These are phyloP conservation scores for Girardia tigrina DNA, from an alignment of 2,888 invertebrate genomes.

Conservation along the genomic window DNA sequence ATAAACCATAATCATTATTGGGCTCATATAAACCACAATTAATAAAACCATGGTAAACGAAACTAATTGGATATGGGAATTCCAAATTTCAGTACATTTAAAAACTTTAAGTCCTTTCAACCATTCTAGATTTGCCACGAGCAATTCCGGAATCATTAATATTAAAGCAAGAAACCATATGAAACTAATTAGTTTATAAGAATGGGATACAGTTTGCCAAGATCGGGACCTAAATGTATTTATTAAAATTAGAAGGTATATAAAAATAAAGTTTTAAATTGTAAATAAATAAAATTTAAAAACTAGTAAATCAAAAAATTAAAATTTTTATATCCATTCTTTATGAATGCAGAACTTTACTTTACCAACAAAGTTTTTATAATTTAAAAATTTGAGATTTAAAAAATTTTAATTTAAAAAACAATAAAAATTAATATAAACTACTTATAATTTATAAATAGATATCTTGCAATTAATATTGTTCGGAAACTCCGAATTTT, in stretches of 20 bases:
- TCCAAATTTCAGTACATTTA: conserved; percentile 25
- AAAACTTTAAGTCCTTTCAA: not conserved
- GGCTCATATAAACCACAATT: not conserved
- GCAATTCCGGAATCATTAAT: not conserved
- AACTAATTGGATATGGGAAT: not conserved
- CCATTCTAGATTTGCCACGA: conserved; percentile 8
- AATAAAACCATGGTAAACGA: not conserved
- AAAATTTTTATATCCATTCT: too few relatives aligned
- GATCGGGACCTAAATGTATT: not conserved
- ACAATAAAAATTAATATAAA: too few relatives aligned
- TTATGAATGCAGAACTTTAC: too few relatives aligned
- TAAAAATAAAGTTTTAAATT: too few relatives aligned
- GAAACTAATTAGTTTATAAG: not conserved
- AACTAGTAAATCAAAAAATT: too few relatives aligned
- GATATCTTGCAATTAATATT: too few relatives aligned
- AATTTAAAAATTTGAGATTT: too few relatives aligned
- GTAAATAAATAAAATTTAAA: too few relatives aligned
- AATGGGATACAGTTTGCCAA: conserved; percentile 24
- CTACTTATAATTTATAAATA: too few relatives aligned
- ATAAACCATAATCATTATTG: conserved; percentile 17
- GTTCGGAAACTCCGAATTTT: too few relatives aligned
- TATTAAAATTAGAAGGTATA: not conserved
- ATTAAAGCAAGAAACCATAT: not conserved
- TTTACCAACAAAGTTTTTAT: too few relatives aligned
- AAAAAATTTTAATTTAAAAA: too few relatives aligned